Base-by-base conservation (phyloP, 2,888 invertebrate species). In the Ormyrus nitidulus region DNA sequence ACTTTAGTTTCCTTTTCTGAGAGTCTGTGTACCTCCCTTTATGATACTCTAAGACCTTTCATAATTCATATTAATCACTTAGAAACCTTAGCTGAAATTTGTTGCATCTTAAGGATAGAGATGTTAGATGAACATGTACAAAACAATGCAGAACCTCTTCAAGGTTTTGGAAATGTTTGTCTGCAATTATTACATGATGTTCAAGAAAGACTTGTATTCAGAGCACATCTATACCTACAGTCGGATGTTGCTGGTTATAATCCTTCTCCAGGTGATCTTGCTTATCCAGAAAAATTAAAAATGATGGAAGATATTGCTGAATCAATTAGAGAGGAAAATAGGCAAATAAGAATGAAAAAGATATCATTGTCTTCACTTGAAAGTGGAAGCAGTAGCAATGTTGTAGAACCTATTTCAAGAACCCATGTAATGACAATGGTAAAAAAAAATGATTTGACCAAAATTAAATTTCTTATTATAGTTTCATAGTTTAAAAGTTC, bases 21-120 rank as follows among this genome's bases (percentile, higher is more conserved):
- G 85, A 94, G 95, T 0, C 91, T 99, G 0, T 98, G 98, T 88
- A 95, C 94, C 70, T 94, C 95, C 54, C 90, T 99, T 53, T 99
- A 99, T 89, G 99, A 99, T 89, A 94, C 95, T 6, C 92, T 99
- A 83, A 93, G 99, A 2, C 99, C 99, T 0, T 94, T 97, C 85
- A 95, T 99, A 77, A 98, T 99, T 82, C 97, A 98, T 90, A 97
- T 99, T 82, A 98, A 98, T 89, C 99, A 99, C 90, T 92, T 99
- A 88, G 99, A 99, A 92, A 99, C 99, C 0, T 92, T 99, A 46
- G 97, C 99, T 0, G 99, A 99, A 91, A 94, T 99, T 70, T 99
- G 99, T 89, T 96, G 96, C 61, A 98, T 99, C 84, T 91, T 99
- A 58, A 93, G 97, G 82, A 94, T 95, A 74, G 98, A 98, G 92